Percentiles rank a stretch among this genome's conserved stretches.
Conservation (phyloP, 1,140 invertebrate genomes). For the Belonocnema kinseyi region DNA sequence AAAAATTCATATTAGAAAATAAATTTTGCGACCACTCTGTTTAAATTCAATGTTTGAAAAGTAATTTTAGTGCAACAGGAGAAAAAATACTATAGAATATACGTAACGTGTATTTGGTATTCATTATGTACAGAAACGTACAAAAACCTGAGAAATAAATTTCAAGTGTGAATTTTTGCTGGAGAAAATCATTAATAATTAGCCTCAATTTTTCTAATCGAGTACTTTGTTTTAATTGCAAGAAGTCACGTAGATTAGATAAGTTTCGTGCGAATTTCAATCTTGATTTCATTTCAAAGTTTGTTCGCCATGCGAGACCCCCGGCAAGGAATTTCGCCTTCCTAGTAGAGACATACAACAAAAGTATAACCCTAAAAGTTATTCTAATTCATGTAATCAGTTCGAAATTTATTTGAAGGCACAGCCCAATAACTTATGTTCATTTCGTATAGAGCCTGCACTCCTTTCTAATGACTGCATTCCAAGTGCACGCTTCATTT, state of each 20-base stretch:
- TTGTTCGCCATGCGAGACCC: too few species aligned
- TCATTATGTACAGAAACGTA: too few species aligned
- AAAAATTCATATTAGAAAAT: too few species aligned
- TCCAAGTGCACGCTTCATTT: slow-evolving; percentile 8
- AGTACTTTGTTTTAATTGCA: neutral
- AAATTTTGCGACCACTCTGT: too few species aligned
- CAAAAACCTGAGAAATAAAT: neutral
- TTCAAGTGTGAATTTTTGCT: neutral
- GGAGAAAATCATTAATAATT: neutral
- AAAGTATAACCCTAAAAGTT: neutral
- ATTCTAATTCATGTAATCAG: slow-evolving; percentile 1
- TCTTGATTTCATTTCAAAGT: neutral
- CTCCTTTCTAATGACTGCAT: slow-evolving; percentile 25
- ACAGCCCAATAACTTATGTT: slow-evolving; percentile 3
- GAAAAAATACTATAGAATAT: too few species aligned
- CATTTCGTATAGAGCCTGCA: neutral
- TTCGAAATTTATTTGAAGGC: slow-evolving; percentile 13
- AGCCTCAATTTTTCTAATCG: neutral
- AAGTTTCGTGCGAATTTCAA: neutral
- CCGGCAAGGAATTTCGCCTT: neutral
- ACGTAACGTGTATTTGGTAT: too few species aligned
- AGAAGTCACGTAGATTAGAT: neutral
- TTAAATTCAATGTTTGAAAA: too few species aligned
- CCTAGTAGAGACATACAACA: neutral
- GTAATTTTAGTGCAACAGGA: too few species aligned